Conservation (phyloP, 2,113 vertebrate genomes). For the Erythrolamprus reginae region DNA sequence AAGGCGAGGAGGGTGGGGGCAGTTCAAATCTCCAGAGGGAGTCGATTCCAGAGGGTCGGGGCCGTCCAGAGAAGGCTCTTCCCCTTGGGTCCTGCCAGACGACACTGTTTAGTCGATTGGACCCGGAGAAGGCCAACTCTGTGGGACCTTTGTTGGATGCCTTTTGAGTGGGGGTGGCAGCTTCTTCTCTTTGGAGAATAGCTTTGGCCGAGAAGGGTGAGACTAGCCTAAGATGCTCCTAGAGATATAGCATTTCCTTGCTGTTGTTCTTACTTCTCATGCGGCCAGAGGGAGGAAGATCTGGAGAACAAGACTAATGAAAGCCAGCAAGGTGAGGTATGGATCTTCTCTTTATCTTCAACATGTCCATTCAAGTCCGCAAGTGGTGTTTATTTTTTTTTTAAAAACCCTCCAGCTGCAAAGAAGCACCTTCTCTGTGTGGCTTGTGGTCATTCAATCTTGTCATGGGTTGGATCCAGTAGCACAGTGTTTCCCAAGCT, state of each 20-base stretch:
- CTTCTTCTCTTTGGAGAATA: not conserved
- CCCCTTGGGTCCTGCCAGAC: no score
- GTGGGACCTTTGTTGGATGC: no score
- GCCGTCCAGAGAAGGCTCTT: no score
- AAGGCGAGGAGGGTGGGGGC: no score
- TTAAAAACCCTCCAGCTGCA: not conserved
- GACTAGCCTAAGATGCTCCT: not conserved
- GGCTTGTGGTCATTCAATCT: no score
- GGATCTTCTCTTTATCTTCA: not conserved
- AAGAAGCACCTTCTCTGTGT: not conserved
- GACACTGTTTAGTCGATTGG: no score
- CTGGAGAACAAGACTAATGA: not conserved
- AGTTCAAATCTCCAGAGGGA: no score
- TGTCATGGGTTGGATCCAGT: not conserved
- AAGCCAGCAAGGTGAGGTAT: not conserved
- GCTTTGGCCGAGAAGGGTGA: not conserved
- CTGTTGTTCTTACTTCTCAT: not conserved
- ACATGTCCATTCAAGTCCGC: not conserved
- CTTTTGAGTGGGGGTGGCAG: not conserved
- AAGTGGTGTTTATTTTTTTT: not conserved
- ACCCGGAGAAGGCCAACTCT: no score
- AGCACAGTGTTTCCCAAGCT: no score
- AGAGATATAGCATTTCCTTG: not conserved
- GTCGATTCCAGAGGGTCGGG: no score
- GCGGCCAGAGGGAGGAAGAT: not conserved